Evolutionary conservation across 2,113 vertebrate genomes (phyloP).

Genomic region (Neopipo cinnamomea): DNA sequence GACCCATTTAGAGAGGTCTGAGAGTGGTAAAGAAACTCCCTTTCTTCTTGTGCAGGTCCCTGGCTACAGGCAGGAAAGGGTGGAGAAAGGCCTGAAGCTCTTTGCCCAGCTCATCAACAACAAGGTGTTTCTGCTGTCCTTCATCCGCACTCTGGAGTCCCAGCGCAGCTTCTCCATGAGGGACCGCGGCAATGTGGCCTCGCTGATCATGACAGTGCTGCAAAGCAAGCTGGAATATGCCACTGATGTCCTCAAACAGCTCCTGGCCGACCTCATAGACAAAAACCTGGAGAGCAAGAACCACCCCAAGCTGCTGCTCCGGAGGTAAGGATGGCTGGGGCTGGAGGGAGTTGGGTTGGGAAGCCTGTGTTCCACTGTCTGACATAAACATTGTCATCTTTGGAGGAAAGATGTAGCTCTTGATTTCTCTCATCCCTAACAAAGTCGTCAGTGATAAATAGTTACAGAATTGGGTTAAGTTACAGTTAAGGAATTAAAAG

Average conservation of each 20-base stretch:
- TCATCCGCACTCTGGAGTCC: constrained; percentile 94
- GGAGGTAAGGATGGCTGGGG: constrained; percentile 77
- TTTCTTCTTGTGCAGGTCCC: constrained; percentile 80
- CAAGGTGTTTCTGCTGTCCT: constrained; percentile 93
- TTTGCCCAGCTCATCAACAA: constrained; percentile 98
- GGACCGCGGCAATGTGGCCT: constrained; percentile 95
- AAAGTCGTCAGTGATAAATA: not conserved
- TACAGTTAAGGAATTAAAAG: not conserved
- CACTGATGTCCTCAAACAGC: constrained; percentile 95
- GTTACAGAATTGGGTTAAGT: not conserved
- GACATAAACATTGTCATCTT: fast-evolving
- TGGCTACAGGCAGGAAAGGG: constrained; percentile 93
- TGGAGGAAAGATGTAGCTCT: not conserved
- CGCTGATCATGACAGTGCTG: constrained; percentile 94
- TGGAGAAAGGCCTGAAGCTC: constrained; percentile 94
- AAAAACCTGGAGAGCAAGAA: constrained; percentile 99
- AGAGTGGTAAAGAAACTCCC: not conserved
- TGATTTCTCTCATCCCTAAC: not conserved
- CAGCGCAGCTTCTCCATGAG: constrained; percentile 98
- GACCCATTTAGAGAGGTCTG: not conserved
- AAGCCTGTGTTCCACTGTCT: not conserved
- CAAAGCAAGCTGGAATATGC: constrained; percentile 97
- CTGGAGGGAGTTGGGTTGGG: not conserved
- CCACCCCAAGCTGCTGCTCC: constrained; percentile 93
- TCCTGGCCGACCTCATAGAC: constrained; percentile 96